These are phyloP conservation scores for Oreochromis aureus DNA, from an alignment of 2,113 vertebrate genomes.

Conservation along the genomic window DNA sequence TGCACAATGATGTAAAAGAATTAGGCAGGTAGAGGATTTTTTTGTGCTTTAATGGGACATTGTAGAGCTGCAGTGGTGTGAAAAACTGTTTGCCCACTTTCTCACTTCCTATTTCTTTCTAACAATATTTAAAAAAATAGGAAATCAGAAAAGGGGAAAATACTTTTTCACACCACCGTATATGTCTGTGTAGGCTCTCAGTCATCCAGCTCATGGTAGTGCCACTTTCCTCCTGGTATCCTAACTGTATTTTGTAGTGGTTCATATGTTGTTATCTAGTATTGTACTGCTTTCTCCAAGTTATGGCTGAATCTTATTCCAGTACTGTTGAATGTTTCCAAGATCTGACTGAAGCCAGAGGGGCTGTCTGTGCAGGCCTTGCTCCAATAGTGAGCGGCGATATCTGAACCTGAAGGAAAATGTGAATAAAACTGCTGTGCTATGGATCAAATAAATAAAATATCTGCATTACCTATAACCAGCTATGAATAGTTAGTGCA, in stretches of 20 bases:
- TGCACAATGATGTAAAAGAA: not conserved
- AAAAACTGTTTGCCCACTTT: no score
- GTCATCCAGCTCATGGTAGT: no score
- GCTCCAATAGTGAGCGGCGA: not conserved
- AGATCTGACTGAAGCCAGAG: not conserved
- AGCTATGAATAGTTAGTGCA: not conserved
- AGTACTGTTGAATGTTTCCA: not conserved
- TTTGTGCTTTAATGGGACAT: not conserved
- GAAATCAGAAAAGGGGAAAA: not conserved
- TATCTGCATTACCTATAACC: not conserved
- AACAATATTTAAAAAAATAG: not conserved
- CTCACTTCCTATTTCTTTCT: not conserved
- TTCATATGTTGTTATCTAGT: not conserved
- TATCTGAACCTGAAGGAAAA: not conserved
- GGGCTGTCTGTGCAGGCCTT: not conserved
- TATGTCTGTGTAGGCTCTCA: no score
- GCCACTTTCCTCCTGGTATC: not conserved
- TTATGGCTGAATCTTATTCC: not conserved
- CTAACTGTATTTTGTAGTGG: not conserved
- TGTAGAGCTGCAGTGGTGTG: not conserved
- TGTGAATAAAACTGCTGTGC: not conserved
- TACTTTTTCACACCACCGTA: no score
- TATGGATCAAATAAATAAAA: not conserved
- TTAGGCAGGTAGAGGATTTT: not conserved
- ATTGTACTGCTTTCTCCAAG: not conserved